Conservation (phyloP, 2,797 vertebrate genomes). For the Cercopithecus neglectus region DNA sequence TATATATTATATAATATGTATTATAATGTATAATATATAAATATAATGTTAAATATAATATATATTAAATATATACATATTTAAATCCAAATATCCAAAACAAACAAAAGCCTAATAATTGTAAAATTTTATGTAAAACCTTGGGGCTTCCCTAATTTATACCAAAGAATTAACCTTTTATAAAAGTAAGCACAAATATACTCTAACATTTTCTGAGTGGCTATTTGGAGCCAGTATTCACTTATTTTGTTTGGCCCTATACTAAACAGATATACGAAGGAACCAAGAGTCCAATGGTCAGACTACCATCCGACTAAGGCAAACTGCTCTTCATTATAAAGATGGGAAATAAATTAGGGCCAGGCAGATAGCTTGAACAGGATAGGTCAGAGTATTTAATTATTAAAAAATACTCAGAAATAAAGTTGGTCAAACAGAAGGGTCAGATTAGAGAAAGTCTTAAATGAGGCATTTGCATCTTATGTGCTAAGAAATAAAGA, state of each 20-base stretch:
- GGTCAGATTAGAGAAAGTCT: not conserved
- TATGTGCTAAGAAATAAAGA: not conserved
- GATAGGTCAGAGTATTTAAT: not conserved
- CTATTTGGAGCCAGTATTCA: not conserved
- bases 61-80: not conserved
- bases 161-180: not conserved
- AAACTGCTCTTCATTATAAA: not conserved
- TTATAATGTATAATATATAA: too few relatives aligned
- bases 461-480: not conserved
- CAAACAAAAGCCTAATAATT: slow-evolving; percentile 11
- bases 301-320: not conserved
- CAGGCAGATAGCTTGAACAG: not conserved
- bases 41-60: too few relatives aligned
- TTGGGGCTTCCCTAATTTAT: not conserved
- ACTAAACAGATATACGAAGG: not conserved
- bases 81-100: not conserved
- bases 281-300: not conserved
- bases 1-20: too few relatives aligned
- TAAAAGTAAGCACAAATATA: slow-evolving; percentile 24
- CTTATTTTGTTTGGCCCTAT: not conserved
- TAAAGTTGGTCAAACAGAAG: not conserved
- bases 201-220: not conserved
- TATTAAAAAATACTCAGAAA: slow-evolving; percentile 19
- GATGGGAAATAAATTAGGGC: not conserved
- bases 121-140: slow-evolving; percentile 3